Conservation (phyloP, 2,113 vertebrate genomes). For the Aldabrachelys gigantea region DNA sequence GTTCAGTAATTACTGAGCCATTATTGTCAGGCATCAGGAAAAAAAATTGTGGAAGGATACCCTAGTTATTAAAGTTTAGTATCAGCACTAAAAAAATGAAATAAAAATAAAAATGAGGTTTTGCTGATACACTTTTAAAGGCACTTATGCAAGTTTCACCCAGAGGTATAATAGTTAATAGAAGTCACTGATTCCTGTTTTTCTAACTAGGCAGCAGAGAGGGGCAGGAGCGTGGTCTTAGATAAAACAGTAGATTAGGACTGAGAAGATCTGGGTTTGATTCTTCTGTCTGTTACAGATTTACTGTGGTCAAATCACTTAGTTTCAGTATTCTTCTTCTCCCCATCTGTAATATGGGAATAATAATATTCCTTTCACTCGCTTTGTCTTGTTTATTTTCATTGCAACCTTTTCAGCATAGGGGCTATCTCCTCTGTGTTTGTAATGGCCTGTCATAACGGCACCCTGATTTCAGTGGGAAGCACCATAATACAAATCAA, state of each 20-base stretch:
- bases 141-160: not conserved
- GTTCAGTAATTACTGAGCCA: conserved; percentile 82
- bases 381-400: not conserved
- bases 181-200: not conserved
- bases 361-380: not conserved
- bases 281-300: conserved; percentile 4
- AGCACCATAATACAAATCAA: not conserved
- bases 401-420: not conserved
- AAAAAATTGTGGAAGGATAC: conserved; percentile 61
- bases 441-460: not conserved
- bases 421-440: not conserved
- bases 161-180: not conserved
- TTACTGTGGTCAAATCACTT: conserved; percentile 32
- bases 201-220: conserved; percentile 22
- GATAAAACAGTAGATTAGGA: not conserved
- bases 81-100: conserved; percentile 51
- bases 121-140: not conserved
- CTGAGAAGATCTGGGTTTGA: not conserved
- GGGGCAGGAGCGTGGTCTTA: not conserved
- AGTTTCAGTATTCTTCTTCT: not conserved
- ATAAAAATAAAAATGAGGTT: conserved; percentile 7
- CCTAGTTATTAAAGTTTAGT: conserved; percentile 75
- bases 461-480: not conserved
- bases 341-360: not conserved
- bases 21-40: conserved; percentile 76